Base-by-base conservation (phyloP, 2,797 vertebrate genomes). In the Picus viridis region DNA sequence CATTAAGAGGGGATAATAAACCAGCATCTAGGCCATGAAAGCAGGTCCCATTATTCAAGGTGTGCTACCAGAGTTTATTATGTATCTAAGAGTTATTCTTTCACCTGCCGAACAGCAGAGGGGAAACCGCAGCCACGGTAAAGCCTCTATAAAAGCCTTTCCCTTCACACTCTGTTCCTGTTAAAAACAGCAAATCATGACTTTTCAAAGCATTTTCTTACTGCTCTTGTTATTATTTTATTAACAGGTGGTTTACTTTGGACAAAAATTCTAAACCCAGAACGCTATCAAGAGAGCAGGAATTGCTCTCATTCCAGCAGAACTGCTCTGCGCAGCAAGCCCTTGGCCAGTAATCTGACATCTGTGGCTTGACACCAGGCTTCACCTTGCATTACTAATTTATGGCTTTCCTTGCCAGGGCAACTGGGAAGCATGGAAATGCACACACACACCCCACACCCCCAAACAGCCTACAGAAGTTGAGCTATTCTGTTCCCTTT, bases 101-200 rank as follows among this genome's bases (percentile, higher is more conserved):
- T 26, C 32, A 61, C 30, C 23, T 39, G 41, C 58, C 89, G 68
- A 78, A 80, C 2, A 16, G 54, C 43, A 74, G 41, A 75, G 23
- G 18, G 41, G 54, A 75, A 84, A 74, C 41, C n/a, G 18, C 49
- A 72, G 51, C 61, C 24, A 9, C 0, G 2, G 0, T 32, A 13
- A 57, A 88, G 26, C 36, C 34, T 9, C 12, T 47, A 5, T 11
- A 30, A 56, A 29, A 56, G 54, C n/a, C 59, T 24, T 64, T 69
- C 80, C 51, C n/a, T 78, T 54, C 83, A 29, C 56, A 17, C 27
- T 26, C 85, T 32, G 76, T 67, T 72, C 76, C 84, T 3, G 1
- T 68, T 54, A 29, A 43, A 47, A 43, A 63, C 7, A n/a, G 4
- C 0, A 0, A 78, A 74, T 22, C 1, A 2, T 5, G 12, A 24